A percentile compares a stretch with the other conserved stretches of the same genome.
These are phyloP conservation scores for Rhabdomys dilectus DNA, from an alignment of 2,113 vertebrate genomes.

Conservation along the genomic window DNA sequence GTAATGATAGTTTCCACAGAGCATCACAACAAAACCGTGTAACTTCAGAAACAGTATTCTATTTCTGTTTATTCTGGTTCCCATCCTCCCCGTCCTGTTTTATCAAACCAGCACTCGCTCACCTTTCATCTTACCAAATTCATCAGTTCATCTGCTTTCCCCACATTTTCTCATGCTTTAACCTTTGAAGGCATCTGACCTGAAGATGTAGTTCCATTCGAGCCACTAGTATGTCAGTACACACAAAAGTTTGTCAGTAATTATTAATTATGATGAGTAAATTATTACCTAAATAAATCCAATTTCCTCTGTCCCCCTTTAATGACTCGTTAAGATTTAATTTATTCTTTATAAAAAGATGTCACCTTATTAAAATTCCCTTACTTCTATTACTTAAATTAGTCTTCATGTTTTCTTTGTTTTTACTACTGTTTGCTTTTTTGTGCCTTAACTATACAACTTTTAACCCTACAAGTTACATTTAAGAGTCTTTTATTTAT, in stretches of 20 bases:
- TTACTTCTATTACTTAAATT: slow-evolving; percentile 53
- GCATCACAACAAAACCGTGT: background rate
- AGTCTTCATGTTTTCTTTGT: background rate
- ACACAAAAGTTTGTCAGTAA: background rate
- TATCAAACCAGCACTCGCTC: background rate
- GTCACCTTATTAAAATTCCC: background rate
- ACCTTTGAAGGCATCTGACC: background rate
- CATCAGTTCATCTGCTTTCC: background rate
- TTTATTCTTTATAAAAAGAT: slow-evolving; percentile 24
- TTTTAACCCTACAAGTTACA: background rate
- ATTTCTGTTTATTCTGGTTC: background rate
- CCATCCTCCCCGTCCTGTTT: background rate
- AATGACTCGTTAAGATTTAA: background rate
- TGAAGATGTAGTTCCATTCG: background rate
- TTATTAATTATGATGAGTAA: background rate
- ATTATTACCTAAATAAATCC: background rate
- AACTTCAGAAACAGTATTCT: background rate
- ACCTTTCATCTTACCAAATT: background rate
- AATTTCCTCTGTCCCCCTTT: background rate
- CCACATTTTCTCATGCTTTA: background rate
- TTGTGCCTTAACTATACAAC: slow-evolving; percentile 4
- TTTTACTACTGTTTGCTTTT: background rate
- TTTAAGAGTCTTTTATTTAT: background rate
- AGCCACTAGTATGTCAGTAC: background rate
- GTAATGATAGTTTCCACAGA: background rate